Evolutionary conservation across 2,888 invertebrate genomes (phyloP).

Genomic region (Conomelus anceps): DNA sequence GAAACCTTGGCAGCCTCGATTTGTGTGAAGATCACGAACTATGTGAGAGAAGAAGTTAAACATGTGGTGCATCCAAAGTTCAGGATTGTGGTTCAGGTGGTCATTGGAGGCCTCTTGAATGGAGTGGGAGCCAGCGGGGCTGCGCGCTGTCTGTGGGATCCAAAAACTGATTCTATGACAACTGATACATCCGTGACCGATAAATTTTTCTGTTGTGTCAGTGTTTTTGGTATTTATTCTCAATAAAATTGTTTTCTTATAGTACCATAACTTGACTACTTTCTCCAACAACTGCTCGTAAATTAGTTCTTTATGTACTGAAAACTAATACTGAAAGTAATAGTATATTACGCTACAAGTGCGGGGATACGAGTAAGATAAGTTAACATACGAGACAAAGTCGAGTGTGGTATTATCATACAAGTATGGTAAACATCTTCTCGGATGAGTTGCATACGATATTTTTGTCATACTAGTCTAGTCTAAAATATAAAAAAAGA

Average conservation of each 20-base stretch:
- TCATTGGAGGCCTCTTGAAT: neutral
- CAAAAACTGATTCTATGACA: neutral
- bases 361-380: too few species aligned
- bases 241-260: neutral
- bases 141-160: neutral
- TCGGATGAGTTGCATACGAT: too few species aligned
- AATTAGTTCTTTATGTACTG: too few species aligned
- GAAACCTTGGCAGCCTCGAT: neutral
- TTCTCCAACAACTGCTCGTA: neutral
- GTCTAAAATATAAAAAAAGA: too few species aligned
- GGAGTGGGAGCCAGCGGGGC: neutral
- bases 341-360: too few species aligned
- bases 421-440: too few species aligned
- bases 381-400: too few species aligned
- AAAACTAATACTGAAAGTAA: too few species aligned
- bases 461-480: too few species aligned
- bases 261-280: neutral
- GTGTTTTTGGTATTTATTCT: neutral
- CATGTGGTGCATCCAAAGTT: neutral
- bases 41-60: neutral
- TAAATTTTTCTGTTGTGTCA: neutral
- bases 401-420: too few species aligned
- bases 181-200: neutral
- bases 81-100: neutral
- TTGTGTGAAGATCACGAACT: neutral